Evolutionary conservation across 2,888 invertebrate species (phyloP), one percentile per base, ranked within the genome.

Genomic region (Xiphydria camelus): DNA sequence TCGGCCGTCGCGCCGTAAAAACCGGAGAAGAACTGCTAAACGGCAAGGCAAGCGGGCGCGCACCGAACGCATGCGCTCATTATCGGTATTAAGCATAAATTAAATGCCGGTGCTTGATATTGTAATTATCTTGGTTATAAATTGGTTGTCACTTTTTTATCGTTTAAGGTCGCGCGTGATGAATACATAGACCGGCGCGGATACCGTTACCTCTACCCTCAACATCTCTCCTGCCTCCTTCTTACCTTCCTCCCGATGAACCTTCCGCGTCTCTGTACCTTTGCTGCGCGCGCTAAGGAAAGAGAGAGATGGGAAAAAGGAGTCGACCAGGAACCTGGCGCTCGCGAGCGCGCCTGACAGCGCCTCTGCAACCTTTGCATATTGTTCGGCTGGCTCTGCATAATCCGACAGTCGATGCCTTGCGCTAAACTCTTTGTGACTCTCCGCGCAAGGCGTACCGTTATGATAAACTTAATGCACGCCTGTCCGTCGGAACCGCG

Each of bases 381-480:
- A 29, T 29, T 29, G 29, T 29, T 29, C 29, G 2, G 12, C 29
- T 7, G 9, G 29, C 49, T 52, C 55, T 53, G 49, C 52, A 57
- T 51, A 48, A 57, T 59, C 59, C 53, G 61, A 61, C 57, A 59
- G 61, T 48, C 59, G 55, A 58, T 61, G 59, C 53, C 52, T 48
- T 49, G 23, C 41, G 42, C 29, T 47, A 39, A 43, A 43, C 46
- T 45, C 49, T 41, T 53, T 43, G 49, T 55, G 57, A 65, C 63
- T 65, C n/a, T n/a, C n/a, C n/a, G n/a, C n/a, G n/a, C 62, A 65
- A 60, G 56, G 57, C 60, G 52, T 54, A 67, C 72, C 72, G 72
- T 71, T 72, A 73, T 69, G 66, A 70, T 70, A 68, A 71, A 66
- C 72, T 69, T 68, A 71, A 73, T 70, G 67, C 66, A 66, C 60